Evolutionary conservation across 2,888 invertebrate genomes (phyloP).

Genomic region (Tupiocoris notatus): DNA sequence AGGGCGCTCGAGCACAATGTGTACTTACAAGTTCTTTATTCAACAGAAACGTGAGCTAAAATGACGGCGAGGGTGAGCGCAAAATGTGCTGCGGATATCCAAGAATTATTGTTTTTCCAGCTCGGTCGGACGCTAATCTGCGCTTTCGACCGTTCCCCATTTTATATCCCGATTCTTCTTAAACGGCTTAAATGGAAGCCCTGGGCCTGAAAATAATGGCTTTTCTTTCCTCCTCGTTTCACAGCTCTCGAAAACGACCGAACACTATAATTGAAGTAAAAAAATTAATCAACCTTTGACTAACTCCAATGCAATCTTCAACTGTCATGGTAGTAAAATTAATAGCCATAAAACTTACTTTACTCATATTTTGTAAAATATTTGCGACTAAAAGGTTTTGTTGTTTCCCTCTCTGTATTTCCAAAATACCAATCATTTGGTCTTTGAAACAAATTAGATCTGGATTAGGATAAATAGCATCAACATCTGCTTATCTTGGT

Average conservation of each 20-base stretch:
- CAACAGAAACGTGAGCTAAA: neutral
- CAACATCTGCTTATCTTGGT: too few relatives aligned
- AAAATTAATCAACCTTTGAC: too few relatives aligned
- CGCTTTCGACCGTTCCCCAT: neutral
- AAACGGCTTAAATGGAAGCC: neutral
- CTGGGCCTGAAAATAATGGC: neutral
- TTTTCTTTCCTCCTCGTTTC: neutral
- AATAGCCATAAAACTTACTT: too few relatives aligned
- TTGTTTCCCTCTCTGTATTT: too few relatives aligned
- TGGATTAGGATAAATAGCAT: too few relatives aligned
- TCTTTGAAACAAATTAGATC: too few relatives aligned
- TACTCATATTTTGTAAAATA: too few relatives aligned
- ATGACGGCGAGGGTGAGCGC: neutral
- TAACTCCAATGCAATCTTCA: too few relatives aligned
- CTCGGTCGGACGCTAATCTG: neutral
- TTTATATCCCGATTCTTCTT: neutral
- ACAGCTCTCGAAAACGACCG: neutral
- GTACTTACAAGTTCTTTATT: slow-evolving; percentile 3
- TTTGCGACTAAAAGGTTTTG: too few relatives aligned
- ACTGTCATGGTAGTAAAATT: too few relatives aligned
- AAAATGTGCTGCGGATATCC: slow-evolving; percentile 10
- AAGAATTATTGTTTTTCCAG: slow-evolving; percentile 13
- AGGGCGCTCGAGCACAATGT: neutral
- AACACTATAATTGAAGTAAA: too few relatives aligned
- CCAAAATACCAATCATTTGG: too few relatives aligned